Conservation (phyloP, 2,797 vertebrate species). For the Hylomyscus alleni region DNA sequence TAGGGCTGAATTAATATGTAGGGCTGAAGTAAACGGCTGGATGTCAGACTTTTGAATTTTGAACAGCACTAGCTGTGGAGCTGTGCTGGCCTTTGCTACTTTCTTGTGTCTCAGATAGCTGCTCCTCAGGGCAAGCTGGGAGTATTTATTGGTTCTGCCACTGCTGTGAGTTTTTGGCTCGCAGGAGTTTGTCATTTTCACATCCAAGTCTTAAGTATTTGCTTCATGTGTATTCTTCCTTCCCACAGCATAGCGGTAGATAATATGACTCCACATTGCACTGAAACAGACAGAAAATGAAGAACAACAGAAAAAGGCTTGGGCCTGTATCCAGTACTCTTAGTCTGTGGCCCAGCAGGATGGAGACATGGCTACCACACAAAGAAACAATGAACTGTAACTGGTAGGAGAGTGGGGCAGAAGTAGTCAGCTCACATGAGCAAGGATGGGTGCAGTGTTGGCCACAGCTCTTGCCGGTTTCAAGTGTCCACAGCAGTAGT, state of each 20-base stretch:
- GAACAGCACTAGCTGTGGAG: neutral
- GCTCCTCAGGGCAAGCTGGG: neutral
- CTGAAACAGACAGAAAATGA: slow-evolving; percentile 17
- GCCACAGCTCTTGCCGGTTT: neutral
- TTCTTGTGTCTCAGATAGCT: neutral
- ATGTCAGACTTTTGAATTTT: neutral
- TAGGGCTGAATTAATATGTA: neutral
- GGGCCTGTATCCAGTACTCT: neutral
- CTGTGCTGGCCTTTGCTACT: neutral
- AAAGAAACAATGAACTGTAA: neutral
- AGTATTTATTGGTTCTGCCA: neutral
- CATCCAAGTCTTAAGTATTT: neutral
- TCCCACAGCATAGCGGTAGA: neutral
- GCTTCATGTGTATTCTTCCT: neutral
- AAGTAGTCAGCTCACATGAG: neutral
- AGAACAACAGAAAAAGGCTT: neutral
- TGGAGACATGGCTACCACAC: neutral
- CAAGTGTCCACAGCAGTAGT: neutral
- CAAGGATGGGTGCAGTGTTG: neutral
- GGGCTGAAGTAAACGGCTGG: neutral
- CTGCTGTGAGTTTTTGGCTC: neutral
- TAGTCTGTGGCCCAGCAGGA: neutral
- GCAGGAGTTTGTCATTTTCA: neutral
- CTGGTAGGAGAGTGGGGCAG: neutral
- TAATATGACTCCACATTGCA: neutral